Base-by-base conservation (phyloP, 2,113 vertebrate genomes). In the Caracal caracal region DNA sequence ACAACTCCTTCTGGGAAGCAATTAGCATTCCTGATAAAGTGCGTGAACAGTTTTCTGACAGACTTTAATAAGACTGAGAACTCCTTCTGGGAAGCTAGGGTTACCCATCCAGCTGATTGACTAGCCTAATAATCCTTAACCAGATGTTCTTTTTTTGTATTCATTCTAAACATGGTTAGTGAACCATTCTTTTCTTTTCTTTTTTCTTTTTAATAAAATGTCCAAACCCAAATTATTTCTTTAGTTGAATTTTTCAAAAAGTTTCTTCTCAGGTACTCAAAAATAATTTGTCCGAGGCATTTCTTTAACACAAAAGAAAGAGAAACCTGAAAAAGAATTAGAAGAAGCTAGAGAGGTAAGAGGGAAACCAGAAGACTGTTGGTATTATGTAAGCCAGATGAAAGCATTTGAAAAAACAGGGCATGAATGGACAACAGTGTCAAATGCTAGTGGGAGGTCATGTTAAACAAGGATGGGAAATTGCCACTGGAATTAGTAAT, bases 11-110 rank as follows among this genome's bases (percentile, higher is more conserved):
- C 95, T 96, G 97, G 97, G 95, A 98, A 97, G 87, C 95, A 95
- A 96, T 98, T 97, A 98, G 97, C 94, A 97, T 97, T 95, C 95
- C 95, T 97, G 95, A 93, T 97, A 96, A 97, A 97, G 94, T 95
- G 95, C 92, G 79, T 75, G 95, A 94, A 95, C 94, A 86, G 83
- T 96, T 96, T 95, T 96, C 96, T 96, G 97, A 97, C 92, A 93
- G 96, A 96, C 92, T 97, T 97, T 96, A 97, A 97, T 96, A 97
- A 96, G 97, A 89, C 86, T 15, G 86, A 94, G 92, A 97, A 96
- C 79, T 79, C 96, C 96, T 98, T 97, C 95, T 92, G 97, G 97
- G 97, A 93, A 95, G 93, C 86, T 93, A 97, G 89, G 79, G 97
- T 98, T 97, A 97, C 96, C 89, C 94, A 96, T 88, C 86, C 68